Evolutionary conservation across 64 coral and sea anemone species (phyloP).

Genomic region (Dendronephthya gigantea): DNA sequence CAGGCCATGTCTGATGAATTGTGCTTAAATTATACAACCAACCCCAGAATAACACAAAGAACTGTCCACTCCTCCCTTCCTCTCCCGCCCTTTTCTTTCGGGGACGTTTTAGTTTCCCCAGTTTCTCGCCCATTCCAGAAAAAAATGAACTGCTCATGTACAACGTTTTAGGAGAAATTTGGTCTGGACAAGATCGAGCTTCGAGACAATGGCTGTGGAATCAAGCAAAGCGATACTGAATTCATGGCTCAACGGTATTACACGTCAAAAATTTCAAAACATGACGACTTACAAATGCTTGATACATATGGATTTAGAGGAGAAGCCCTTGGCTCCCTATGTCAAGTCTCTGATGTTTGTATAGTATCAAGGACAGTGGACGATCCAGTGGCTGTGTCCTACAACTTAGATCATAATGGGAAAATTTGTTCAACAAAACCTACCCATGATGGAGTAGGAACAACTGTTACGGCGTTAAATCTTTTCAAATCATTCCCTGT

Average conservation of each 20-base stretch:
- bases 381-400: conserved; percentile 61
- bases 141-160: too few relatives aligned
- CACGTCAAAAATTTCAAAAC: conserved; percentile 73
- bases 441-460: conserved; percentile 50
- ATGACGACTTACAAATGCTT: conserved; percentile 54
- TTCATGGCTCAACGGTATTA: conserved; percentile 77
- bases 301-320: conserved; percentile 83
- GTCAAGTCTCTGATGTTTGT: conserved; percentile 56
- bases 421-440: conserved; percentile 46
- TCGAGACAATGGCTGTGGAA: conserved; percentile 89
- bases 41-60: too few relatives aligned
- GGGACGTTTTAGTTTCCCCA: too few relatives aligned
- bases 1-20: too few relatives aligned
- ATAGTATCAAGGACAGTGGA: conserved; percentile 54
- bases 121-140: too few relatives aligned
- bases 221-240: conserved; percentile 54
- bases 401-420: conserved; percentile 50
- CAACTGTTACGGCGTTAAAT: conserved; percentile 49
- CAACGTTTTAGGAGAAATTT: conserved; percentile 83
- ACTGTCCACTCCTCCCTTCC: too few relatives aligned
- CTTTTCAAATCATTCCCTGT: conserved; percentile 85
- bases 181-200: conserved; percentile 84
- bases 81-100: too few relatives aligned
- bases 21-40: too few relatives aligned
- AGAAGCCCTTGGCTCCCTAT: conserved; percentile 65